phyloP scores from a whole-genome alignment of 2,888 invertebrate genomes.

The Conus canariensis region DNA sequence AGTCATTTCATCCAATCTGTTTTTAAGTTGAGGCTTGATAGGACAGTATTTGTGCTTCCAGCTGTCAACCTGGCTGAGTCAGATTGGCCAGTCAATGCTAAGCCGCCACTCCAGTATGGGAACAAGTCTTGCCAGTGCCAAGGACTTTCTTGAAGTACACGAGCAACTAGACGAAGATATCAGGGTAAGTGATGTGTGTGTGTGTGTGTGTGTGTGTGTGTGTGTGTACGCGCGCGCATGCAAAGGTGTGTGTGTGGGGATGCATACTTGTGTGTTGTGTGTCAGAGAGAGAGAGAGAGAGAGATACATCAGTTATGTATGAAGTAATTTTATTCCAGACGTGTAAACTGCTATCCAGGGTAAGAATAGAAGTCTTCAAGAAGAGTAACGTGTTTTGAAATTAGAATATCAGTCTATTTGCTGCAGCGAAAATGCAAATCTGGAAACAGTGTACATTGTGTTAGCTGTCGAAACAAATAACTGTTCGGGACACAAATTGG shows the following conservation, averaged over 20 bases:
- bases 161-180: slow-evolving; percentile 87
- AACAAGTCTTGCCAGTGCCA: slow-evolving; percentile 80
- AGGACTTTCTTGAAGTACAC: slow-evolving; percentile 87
- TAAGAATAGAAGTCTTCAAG: too few relatives aligned
- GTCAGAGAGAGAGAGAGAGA: too few relatives aligned
- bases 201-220: background rate
- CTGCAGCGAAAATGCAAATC: background rate
- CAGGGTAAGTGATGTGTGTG: slow-evolving; percentile 80
- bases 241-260: too few relatives aligned
- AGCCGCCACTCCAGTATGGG: slow-evolving; percentile 88
- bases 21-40: background rate
- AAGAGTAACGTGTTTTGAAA: too few relatives aligned
- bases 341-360: too few relatives aligned
- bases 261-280: too few relatives aligned
- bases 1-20: too few relatives aligned
- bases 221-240: too few relatives aligned
- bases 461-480: too few relatives aligned
- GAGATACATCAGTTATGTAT: too few relatives aligned
- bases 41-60: slow-evolving; percentile 45
- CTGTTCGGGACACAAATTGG: too few relatives aligned
- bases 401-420: background rate
- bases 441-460: background rate
- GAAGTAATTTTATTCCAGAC: too few relatives aligned
- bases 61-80: slow-evolving; percentile 87
- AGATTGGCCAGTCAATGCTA: slow-evolving; percentile 87